Conservation (phyloP, 2,797 vertebrate genomes). For the Valencia hispanica region DNA sequence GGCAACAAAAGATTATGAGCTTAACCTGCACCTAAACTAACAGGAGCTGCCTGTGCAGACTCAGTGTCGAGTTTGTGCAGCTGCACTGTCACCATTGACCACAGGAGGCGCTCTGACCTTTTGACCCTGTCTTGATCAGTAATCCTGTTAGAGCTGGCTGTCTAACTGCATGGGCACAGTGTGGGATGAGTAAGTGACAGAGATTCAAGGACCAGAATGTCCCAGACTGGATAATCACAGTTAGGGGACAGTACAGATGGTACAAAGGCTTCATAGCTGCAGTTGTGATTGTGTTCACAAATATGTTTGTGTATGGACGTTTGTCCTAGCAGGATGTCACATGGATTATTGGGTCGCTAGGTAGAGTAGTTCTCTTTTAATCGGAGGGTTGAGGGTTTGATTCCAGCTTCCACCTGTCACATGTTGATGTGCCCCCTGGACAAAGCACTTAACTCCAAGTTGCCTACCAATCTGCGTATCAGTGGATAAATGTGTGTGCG, state of each 20-base stretch:
- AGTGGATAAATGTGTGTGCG: too few species aligned
- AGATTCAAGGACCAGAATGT: slow-evolving; percentile 23
- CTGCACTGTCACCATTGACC: slow-evolving; percentile 52
- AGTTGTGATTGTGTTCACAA: not conserved
- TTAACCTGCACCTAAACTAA: slow-evolving; percentile 59
- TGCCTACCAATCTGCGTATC: too few species aligned
- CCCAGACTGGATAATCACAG: slow-evolving; percentile 32
- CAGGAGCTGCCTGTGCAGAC: slow-evolving; percentile 3
- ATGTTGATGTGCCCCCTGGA: too few species aligned
- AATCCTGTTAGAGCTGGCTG: slow-evolving; percentile 69
- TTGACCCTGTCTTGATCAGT: slow-evolving; percentile 44
- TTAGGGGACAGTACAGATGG: slow-evolving; percentile 16
- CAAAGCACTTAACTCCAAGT: too few species aligned
- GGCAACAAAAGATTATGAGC: slow-evolving; percentile 71
- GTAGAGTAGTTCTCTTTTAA: too few species aligned
- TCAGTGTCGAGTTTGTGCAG: slow-evolving; percentile 48
- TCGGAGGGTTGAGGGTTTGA: too few species aligned
- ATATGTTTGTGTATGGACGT: not conserved
- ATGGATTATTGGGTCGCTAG: not conserved
- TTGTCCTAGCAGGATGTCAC: slow-evolving; percentile 2
- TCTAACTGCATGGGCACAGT: slow-evolving; percentile 29
- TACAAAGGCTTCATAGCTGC: not conserved
- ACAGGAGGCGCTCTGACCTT: slow-evolving; percentile 54
- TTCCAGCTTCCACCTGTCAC: too few species aligned
- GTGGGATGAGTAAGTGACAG: slow-evolving; percentile 48